Evolutionary conservation across 2,113 vertebrate genomes (phyloP).

Genomic region (Alexandromys fortis): DNA sequence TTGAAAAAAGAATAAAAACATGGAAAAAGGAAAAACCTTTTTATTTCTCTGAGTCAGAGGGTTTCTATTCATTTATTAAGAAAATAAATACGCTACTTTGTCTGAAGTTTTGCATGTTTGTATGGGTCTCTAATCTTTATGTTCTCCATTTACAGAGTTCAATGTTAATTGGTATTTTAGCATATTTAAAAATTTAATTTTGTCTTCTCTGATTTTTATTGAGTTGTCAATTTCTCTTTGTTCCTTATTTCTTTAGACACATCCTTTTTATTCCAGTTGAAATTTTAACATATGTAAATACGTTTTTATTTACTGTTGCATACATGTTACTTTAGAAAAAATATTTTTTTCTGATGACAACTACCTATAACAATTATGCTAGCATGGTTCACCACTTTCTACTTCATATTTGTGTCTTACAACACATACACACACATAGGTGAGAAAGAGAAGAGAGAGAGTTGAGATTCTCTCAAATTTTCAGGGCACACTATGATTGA

Average conservation of each 20-base stretch:
- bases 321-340: not conserved
- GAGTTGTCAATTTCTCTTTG: not conserved
- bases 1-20: not conserved
- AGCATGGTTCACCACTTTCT: not conserved
- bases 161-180: not conserved
- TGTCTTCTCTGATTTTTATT: not conserved
- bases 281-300: slow-evolving; percentile 12
- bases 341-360: not conserved
- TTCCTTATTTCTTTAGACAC: not conserved
- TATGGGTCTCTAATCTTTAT: not conserved
- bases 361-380: not conserved
- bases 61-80: not conserved
- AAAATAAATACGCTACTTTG: not conserved
- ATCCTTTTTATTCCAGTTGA: not conserved
- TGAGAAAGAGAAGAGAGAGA: not conserved
- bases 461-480: not conserved
- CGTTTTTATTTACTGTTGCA: not conserved
- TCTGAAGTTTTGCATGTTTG: not conserved
- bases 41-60: not conserved
- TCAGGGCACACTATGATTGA: not conserved
- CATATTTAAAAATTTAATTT: slow-evolving; percentile 14
- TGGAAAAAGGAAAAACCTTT: not conserved
- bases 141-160: not conserved
- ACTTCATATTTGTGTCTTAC: not conserved
- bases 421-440: not conserved